phyloP scores from a whole-genome alignment of 2,888 invertebrate species.

The Gastrophysa polygoni region DNA sequence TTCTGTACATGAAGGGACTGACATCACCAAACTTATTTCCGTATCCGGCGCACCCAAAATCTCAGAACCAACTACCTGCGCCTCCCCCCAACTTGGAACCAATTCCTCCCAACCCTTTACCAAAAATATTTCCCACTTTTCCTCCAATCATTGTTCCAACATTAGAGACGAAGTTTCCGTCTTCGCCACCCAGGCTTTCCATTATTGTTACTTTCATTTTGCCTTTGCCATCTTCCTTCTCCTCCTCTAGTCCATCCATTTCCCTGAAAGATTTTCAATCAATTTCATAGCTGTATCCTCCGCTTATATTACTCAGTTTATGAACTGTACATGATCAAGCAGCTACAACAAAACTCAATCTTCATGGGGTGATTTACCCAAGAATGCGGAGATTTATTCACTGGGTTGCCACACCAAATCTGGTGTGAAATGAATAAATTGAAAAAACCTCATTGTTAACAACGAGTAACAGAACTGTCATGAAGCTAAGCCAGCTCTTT shows the following conservation, averaged over 20 bases:
- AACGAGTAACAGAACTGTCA: no score
- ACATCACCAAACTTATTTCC: constrained; percentile 22
- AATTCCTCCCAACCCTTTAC: constrained; percentile 88
- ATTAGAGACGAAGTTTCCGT: constrained; percentile 76
- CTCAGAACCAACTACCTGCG: constrained; percentile 83
- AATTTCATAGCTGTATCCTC: not conserved
- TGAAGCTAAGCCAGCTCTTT: no score
- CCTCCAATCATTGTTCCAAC: constrained; percentile 87
- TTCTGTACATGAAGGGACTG: constrained; percentile 32
- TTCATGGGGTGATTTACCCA: no score
- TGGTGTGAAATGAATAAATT: no score
- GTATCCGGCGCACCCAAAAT: constrained; percentile 25
- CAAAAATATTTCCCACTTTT: constrained; percentile 86
- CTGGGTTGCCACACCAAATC: no score
- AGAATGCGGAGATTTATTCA: no score
- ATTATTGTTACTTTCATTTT: constrained; percentile 67
- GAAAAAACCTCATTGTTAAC: no score
- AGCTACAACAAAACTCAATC: no score
- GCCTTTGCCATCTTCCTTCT: constrained; percentile 62
- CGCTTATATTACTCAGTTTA: no score
- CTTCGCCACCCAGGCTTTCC: constrained; percentile 70
- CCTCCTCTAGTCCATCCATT: constrained; percentile 62
- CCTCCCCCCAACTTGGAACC: constrained; percentile 88
- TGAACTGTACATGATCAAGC: no score
- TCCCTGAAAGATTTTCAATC: constrained; percentile 39